These are phyloP conservation scores for Pterostichus madidus DNA, from an alignment of 2,888 invertebrate species.

Conservation along the genomic window DNA sequence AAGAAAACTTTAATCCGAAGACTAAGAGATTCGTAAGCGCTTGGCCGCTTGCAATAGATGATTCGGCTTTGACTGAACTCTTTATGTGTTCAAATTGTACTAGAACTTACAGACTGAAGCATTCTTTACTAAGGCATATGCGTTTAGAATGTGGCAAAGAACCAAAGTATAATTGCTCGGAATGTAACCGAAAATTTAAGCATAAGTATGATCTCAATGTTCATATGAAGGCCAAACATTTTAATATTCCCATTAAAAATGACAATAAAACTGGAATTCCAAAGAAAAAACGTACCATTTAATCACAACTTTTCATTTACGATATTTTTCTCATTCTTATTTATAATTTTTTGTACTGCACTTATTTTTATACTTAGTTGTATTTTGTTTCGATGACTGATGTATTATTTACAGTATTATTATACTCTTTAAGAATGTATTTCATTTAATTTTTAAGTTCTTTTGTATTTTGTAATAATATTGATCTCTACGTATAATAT, in stretches of 20 bases:
- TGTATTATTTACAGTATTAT: constrained; percentile 26
- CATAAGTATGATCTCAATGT: constrained; percentile 78
- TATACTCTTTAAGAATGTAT: constrained; percentile 7
- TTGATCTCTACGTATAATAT: too few species aligned
- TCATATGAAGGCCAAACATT: constrained; percentile 76
- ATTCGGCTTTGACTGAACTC: constrained; percentile 71
- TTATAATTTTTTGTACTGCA: constrained; percentile 35
- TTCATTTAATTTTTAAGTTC: background rate
- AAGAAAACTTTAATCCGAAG: constrained; percentile 58
- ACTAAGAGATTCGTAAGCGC: constrained; percentile 24
- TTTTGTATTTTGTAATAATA: too few species aligned
- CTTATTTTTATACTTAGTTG: constrained; percentile 20
- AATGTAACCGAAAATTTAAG: constrained; percentile 76
- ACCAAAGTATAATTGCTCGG: constrained; percentile 74
- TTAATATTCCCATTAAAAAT: constrained; percentile 6
- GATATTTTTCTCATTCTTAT: background rate
- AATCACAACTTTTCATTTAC: constrained; percentile 30
- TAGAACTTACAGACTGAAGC: constrained; percentile 76
- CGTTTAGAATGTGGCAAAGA: constrained; percentile 76
- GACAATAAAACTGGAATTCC: background rate
- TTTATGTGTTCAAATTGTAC: constrained; percentile 76
- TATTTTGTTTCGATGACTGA: background rate
- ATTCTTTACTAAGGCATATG: constrained; percentile 75
- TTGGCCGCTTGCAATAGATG: constrained; percentile 52
- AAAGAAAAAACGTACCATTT: constrained; percentile 54